These are phyloP conservation scores for Scaptomyza parva DNA, from an alignment of 2,888 invertebrate species.

Conservation along the genomic window DNA sequence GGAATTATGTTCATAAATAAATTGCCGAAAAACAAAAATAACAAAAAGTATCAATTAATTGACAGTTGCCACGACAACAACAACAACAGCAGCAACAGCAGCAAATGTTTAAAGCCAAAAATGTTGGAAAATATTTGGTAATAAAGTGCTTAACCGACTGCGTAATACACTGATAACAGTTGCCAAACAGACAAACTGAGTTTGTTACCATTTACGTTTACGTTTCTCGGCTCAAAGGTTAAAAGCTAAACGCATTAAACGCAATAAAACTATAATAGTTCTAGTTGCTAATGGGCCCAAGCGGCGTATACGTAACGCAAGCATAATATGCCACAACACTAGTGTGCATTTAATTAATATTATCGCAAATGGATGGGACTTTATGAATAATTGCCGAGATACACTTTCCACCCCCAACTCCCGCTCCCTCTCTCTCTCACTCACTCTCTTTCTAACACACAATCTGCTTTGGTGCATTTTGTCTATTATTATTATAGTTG, in stretches of 20 bases:
- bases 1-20: slow-evolving; percentile 24
- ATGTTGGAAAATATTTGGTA: slow-evolving; percentile 4
- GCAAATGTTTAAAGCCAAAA: slow-evolving; percentile 43
- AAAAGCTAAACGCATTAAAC: background rate
- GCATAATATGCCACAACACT: slow-evolving; percentile 47
- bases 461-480: background rate
- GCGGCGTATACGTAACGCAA: slow-evolving; percentile 33
- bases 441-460: background rate
- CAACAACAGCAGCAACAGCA: slow-evolving; percentile 27
- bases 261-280: slow-evolving; percentile 46
- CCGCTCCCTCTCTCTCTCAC: background rate
- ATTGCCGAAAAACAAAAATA: no score
- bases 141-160: background rate
- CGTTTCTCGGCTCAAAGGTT: no score
- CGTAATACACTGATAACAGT: background rate
- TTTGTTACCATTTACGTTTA: no score
- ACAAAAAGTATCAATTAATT: slow-evolving; percentile 62
- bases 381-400: slow-evolving; percentile 63
- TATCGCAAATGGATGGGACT: slow-evolving; percentile 61
- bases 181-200: background rate
- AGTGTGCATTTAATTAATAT: slow-evolving; percentile 75
- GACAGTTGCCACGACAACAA: slow-evolving; percentile 34
- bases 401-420: no score
- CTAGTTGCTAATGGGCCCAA: slow-evolving; percentile 11
- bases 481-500: background rate